Evolutionary conservation across 1,140 invertebrate genomes (phyloP).

Genomic region (Neodiprion virginianus): DNA sequence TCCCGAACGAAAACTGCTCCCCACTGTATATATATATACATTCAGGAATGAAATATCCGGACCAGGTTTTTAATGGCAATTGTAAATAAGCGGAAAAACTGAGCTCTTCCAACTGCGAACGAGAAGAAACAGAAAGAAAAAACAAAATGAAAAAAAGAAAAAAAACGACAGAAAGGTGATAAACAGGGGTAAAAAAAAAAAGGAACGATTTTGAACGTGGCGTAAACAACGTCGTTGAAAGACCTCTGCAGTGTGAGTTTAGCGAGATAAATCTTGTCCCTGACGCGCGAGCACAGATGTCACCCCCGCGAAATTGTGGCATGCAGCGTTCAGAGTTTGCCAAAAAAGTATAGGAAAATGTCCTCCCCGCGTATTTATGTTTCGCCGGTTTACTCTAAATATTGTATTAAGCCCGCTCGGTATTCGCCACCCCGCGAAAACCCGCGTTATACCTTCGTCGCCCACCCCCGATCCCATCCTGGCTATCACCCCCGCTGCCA

Average conservation of each 20-base stretch:
- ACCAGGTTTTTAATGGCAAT: neutral
- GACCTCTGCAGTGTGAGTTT: neutral
- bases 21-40: too few relatives aligned
- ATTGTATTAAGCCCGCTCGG: slow-evolving; percentile 49
- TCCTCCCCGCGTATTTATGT: slow-evolving; percentile 31
- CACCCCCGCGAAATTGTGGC: neutral
- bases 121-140: neutral
- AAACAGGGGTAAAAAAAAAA: too few relatives aligned
- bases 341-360: slow-evolving; percentile 32
- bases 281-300: neutral
- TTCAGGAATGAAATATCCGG: too few relatives aligned
- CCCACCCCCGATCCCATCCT: neutral
- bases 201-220: neutral
- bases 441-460: neutral
- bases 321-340: neutral
- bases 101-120: neutral
- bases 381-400: slow-evolving; percentile 37
- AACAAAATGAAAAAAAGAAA: too few relatives aligned
- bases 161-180: too few relatives aligned
- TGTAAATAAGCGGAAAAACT: neutral
- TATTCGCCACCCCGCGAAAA: slow-evolving; percentile 28
- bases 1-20: neutral
- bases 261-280: neutral
- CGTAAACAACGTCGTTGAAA: slow-evolving; percentile 5
- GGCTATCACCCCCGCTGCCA: neutral